phyloP scores from a whole-genome alignment of 1,140 invertebrate species.

The Mactra quadrangularis region DNA sequence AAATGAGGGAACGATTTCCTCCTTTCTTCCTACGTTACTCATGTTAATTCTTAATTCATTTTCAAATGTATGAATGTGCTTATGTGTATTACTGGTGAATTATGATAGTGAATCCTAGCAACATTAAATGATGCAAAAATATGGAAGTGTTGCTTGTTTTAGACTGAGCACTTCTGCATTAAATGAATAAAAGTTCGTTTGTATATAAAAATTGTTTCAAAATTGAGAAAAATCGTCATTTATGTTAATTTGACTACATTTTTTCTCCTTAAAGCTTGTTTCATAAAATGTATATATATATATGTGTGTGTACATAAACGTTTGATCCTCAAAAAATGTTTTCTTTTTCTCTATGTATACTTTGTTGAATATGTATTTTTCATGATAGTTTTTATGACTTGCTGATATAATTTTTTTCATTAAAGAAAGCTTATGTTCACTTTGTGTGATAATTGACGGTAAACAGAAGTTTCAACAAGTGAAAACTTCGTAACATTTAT shows the following conservation, averaged over 20 bases:
- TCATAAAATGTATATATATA: conserved; percentile 8
- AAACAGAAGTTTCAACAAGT: conserved; percentile 36
- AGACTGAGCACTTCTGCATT: no score
- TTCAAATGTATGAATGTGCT: no score
- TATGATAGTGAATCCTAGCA: not conserved
- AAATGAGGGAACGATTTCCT: no score
- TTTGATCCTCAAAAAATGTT: conserved; percentile 9
- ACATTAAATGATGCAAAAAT: conserved; percentile 29
- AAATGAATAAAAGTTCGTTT: no score
- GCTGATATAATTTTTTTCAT: conserved; percentile 38
- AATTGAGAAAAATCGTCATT: no score
- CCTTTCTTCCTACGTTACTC: no score
- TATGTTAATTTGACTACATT: no score
- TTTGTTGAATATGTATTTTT: conserved; percentile 36
- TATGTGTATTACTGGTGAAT: no score
- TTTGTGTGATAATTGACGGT: conserved; percentile 49
- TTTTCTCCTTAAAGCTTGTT: no score
- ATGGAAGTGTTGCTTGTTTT: no score
- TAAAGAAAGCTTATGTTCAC: conserved; percentile 43
- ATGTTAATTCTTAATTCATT: no score
- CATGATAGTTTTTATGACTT: conserved; percentile 30
- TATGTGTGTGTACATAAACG: not conserved
- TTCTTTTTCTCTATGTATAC: conserved; percentile 13
- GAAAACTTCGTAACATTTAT: conserved; percentile 25
- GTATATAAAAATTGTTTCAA: no score